A percentile compares a stretch with the other conserved stretches of the same genome.
Evolutionary conservation across 2,888 invertebrate genomes (phyloP).

Genomic region (Nasonovia ribisnigri): DNA sequence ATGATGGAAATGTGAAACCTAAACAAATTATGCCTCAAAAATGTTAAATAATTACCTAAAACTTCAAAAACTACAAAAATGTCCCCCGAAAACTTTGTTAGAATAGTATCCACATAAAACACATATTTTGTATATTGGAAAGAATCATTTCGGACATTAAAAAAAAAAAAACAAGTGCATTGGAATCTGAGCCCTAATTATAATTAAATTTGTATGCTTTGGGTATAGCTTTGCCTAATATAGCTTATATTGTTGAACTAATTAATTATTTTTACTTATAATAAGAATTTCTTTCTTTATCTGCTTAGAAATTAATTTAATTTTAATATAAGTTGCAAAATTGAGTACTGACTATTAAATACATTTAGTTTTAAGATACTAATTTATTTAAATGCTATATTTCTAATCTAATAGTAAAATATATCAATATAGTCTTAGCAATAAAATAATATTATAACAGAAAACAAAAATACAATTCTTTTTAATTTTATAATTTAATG

Average conservation of each 20-base stretch:
- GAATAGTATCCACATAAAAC: background rate
- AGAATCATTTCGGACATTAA: background rate
- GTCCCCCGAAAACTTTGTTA: background rate
- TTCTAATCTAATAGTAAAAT: background rate
- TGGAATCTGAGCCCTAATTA: background rate
- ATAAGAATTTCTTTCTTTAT: background rate
- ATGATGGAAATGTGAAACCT: background rate
- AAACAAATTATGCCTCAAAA: background rate
- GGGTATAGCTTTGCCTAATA: background rate
- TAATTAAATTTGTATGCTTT: background rate
- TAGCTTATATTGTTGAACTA: background rate
- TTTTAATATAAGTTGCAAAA: background rate
- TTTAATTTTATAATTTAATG: background rate
- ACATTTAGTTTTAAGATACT: background rate
- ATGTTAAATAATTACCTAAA: background rate
- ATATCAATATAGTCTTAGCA: background rate
- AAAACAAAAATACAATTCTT: background rate
- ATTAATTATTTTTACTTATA: constrained; percentile 15
- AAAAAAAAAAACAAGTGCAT: background rate
- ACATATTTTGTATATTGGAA: background rate
- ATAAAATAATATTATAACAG: background rate
- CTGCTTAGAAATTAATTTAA: background rate
- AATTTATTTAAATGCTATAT: background rate
- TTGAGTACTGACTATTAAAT: background rate
- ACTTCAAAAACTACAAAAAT: background rate